Percentiles rank a stretch among this genome's conserved stretches.
phyloP scores from a whole-genome alignment of 2,113 vertebrate species.

The Nymphicus hollandicus region DNA sequence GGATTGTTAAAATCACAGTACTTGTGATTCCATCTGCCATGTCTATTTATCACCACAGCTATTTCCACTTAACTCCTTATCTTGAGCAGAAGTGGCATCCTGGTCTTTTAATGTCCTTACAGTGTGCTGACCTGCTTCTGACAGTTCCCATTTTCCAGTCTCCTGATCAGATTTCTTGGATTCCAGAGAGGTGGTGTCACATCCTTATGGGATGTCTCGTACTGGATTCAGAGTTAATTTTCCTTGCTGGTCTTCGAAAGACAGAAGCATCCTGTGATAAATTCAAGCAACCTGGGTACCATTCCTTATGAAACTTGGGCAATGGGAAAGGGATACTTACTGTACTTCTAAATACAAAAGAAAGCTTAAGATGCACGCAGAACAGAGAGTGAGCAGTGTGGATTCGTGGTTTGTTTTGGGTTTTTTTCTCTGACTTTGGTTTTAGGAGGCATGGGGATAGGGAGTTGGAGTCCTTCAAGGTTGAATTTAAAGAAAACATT shows the following conservation, averaged over 20 bases:
- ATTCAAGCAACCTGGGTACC: neutral
- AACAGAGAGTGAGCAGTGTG: neutral
- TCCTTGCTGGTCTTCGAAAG: neutral
- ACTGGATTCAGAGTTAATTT: neutral
- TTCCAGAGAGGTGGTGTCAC: neutral
- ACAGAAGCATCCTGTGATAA: neutral
- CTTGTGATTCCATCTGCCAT: neutral
- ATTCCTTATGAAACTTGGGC: neutral
- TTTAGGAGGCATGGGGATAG: neutral
- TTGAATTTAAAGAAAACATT: neutral
- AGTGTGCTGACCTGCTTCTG: neutral
- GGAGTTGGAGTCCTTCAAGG: neutral
- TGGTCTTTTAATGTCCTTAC: neutral
- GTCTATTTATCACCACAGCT: neutral
- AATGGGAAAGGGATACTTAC: neutral
- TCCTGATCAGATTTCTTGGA: neutral
- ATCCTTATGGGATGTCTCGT: neutral
- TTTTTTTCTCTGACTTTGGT: fast-evolving
- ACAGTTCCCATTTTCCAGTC: neutral
- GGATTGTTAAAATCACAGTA: neutral
- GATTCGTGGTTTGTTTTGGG: neutral
- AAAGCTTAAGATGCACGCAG: neutral
- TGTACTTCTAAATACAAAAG: neutral
- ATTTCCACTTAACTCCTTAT: neutral
- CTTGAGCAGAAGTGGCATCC: neutral